Evolutionary conservation across 2,113 vertebrate species (phyloP).

Genomic region (Sylvietta virens): DNA sequence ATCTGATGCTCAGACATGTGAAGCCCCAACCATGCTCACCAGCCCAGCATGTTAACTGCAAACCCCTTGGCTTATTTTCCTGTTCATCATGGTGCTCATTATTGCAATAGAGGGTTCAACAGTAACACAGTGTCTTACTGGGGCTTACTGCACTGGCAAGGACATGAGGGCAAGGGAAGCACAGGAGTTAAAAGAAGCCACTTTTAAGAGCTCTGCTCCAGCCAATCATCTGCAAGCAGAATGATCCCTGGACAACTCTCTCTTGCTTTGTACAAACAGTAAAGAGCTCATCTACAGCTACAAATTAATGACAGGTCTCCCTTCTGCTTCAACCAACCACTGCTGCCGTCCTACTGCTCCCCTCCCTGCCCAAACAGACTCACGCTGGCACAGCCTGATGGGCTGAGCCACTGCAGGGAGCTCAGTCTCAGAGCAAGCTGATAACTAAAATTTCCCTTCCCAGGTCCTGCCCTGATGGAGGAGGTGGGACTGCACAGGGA

Average conservation of each 20-base stretch:
- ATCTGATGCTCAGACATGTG: not conserved
- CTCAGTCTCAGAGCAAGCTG: not conserved
- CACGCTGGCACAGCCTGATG: not conserved
- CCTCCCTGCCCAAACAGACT: too few relatives aligned
- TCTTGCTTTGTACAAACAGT: not conserved
- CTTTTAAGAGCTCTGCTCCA: not conserved
- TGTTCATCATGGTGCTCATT: not conserved
- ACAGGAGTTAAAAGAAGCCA: not conserved
- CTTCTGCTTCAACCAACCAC: not conserved
- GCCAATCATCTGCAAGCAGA: not conserved
- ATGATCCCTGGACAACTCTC: not conserved
- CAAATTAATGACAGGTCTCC: not conserved
- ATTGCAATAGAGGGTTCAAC: accelerated
- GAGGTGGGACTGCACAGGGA: too few relatives aligned
- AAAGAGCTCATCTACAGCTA: not conserved
- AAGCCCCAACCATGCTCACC: not conserved
- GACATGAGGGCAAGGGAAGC: not conserved
- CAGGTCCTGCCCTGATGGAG: not conserved
- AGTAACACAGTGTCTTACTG: not conserved
- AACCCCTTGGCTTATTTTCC: not conserved
- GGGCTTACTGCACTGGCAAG: not conserved
- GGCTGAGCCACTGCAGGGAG: not conserved
- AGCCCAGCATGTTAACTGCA: accelerated
- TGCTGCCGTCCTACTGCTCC: not conserved
- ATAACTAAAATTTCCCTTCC: not conserved